Percentiles rank a stretch among this genome's conserved stretches.
These are phyloP conservation scores for Falco novaeseelandiae DNA, from an alignment of 2,797 vertebrate genomes.

Conservation along the genomic window DNA sequence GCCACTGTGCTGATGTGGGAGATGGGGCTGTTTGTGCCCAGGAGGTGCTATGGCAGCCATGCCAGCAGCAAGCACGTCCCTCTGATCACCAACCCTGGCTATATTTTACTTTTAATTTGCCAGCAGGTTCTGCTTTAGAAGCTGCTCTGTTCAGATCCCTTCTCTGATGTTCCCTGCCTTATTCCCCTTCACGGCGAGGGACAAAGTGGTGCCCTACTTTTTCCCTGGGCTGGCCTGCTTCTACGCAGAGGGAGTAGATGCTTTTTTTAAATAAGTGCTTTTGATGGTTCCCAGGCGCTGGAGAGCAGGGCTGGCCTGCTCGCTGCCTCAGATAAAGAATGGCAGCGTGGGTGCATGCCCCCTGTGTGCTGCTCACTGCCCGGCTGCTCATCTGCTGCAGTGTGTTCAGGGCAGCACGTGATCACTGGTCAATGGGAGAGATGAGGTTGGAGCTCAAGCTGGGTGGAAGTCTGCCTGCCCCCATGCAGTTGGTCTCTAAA, in stretches of 20 bases:
- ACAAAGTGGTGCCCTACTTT: background rate
- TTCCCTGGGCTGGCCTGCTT: background rate
- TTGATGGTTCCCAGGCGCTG: background rate
- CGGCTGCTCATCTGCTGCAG: background rate
- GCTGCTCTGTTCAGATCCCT: background rate
- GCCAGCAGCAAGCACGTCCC: accelerated
- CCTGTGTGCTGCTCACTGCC: accelerated
- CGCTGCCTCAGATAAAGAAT: background rate
- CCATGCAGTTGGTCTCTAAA: background rate
- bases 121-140: background rate
- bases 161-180: background rate
- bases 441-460: background rate
- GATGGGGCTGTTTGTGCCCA: background rate
- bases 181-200: background rate
- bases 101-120: background rate
- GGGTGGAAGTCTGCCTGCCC: background rate
- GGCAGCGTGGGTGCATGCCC: background rate
- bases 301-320: background rate
- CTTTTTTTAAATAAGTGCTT: background rate
- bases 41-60: background rate
- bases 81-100: accelerated
- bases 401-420: accelerated
- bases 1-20: accelerated
- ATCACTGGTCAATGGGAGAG: background rate
- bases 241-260: background rate